phyloP scores from a whole-genome alignment of 1,140 invertebrate species.

The Manduca sexta region DNA sequence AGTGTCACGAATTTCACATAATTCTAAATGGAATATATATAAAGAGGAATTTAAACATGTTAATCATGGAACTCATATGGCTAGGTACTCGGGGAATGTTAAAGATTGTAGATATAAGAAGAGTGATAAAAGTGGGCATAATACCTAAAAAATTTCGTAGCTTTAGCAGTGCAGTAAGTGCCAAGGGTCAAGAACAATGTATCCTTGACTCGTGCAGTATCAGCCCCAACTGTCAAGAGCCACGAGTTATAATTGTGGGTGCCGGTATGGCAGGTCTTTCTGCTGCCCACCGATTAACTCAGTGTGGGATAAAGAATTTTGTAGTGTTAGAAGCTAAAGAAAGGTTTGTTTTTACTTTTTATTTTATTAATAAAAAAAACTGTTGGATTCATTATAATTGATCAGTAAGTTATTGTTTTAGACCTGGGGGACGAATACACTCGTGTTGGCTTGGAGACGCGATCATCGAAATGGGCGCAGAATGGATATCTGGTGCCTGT shows the following conservation, averaged over 20 bases:
- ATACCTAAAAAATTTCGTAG: constrained; percentile 17
- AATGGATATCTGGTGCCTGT: constrained; percentile 77
- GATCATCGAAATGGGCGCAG: constrained; percentile 82
- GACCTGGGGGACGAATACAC: constrained; percentile 81
- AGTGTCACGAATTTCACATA: constrained; percentile 27
- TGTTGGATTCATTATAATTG: no score
- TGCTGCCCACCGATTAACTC: constrained; percentile 79
- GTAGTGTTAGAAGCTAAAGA: constrained; percentile 83
- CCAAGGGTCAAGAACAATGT: constrained; percentile 42
- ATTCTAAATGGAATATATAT: constrained; percentile 19
- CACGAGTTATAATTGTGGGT: constrained; percentile 82
- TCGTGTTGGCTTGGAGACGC: constrained; percentile 83
- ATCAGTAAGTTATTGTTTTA: constrained; percentile 24
- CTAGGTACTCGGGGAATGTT: constrained; percentile 12
- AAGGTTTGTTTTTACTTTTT: constrained; percentile 62
- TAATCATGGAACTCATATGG: constrained; percentile 32
- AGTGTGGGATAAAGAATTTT: constrained; percentile 81
- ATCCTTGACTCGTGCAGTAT: constrained; percentile 65
- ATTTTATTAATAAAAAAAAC: constrained; percentile 2
- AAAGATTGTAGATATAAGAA: constrained; percentile 15
- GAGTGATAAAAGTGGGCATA: constrained; percentile 1
- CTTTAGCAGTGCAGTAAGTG: constrained; percentile 33
- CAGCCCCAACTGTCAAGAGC: constrained; percentile 75
- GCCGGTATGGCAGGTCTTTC: constrained; percentile 85
- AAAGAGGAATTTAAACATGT: constrained; percentile 50